phyloP scores from a whole-genome alignment of 2,113 vertebrate genomes.

The Channa argus region DNA sequence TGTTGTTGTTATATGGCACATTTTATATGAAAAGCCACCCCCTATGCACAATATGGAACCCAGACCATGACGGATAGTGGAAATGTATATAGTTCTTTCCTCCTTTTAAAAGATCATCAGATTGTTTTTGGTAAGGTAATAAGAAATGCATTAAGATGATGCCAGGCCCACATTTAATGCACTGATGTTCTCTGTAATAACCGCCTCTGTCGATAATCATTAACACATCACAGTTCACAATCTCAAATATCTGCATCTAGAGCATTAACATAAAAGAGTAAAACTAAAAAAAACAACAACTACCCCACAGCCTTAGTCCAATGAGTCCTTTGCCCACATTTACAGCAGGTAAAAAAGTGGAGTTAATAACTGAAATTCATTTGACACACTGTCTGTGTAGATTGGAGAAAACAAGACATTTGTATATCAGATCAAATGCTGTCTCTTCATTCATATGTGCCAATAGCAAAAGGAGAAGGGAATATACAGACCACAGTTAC shows the following conservation, averaged over 20 bases:
- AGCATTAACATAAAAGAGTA: constrained; percentile 35
- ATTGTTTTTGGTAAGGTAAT: constrained; percentile 32
- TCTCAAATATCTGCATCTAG: constrained; percentile 42
- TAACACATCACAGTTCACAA: constrained; percentile 55
- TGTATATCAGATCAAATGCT: constrained; percentile 20
- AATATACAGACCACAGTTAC: constrained; percentile 20
- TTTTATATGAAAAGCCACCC: constrained; percentile 46
- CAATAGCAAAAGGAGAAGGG: neutral
- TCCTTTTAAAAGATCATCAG: constrained; percentile 42
- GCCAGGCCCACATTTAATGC: constrained; percentile 42
- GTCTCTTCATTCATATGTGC: constrained; percentile 15
- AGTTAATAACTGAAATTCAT: constrained; percentile 29
- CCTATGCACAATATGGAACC: constrained; percentile 22
- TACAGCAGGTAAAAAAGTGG: constrained; percentile 25
- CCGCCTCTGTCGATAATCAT: constrained; percentile 48
- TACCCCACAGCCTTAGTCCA: constrained; percentile 13
- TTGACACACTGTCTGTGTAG: neutral
- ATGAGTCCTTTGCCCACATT: constrained; percentile 1
- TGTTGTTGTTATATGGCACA: constrained; percentile 44
- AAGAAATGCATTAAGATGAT: constrained; percentile 54
- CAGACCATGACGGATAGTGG: constrained; percentile 20
- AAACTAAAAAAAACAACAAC: constrained; percentile 1
- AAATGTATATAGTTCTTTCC: constrained; percentile 13
- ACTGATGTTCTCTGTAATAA: constrained; percentile 36
- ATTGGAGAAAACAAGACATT: constrained; percentile 21